Conservation (phyloP, 1,140 invertebrate species). For the Andricus grossulariae region DNA sequence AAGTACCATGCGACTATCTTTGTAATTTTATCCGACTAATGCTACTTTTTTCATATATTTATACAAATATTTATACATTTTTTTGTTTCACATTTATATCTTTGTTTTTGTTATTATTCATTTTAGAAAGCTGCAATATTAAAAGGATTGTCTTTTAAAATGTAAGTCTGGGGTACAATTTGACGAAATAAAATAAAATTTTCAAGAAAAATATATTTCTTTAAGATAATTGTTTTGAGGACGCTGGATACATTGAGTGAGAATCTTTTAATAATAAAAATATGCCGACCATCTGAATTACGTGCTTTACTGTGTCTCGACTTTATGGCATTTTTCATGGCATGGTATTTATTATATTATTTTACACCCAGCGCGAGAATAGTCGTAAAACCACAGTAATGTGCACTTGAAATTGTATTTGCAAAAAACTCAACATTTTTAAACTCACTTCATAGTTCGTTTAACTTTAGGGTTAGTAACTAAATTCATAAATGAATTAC, state of each 20-base stretch:
- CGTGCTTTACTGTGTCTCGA: background rate
- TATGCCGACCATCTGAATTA: slow-evolving; percentile 1
- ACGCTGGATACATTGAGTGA: background rate
- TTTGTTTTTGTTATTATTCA: too few species aligned
- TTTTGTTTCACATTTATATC: too few species aligned
- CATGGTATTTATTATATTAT: slow-evolving; percentile 12
- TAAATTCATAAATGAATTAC: too few species aligned
- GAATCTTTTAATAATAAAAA: slow-evolving; percentile 7
- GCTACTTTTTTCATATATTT: too few species aligned
- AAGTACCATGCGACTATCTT: too few species aligned
- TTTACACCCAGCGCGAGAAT: background rate
- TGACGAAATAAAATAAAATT: too few species aligned
- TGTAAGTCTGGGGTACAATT: too few species aligned
- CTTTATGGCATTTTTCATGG: slow-evolving; percentile 9
- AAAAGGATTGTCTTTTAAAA: too few species aligned
- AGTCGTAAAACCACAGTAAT: background rate
- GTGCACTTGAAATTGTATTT: background rate
- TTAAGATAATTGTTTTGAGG: background rate
- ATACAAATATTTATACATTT: too few species aligned
- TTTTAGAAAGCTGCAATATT: too few species aligned
- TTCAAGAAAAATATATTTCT: background rate
- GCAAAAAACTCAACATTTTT: background rate
- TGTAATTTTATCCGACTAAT: too few species aligned
- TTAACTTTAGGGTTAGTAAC: background rate
- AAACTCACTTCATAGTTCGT: background rate